These are phyloP conservation scores for Serranus cabrilla DNA, from an alignment of 2,797 vertebrate genomes.

Conservation along the genomic window DNA sequence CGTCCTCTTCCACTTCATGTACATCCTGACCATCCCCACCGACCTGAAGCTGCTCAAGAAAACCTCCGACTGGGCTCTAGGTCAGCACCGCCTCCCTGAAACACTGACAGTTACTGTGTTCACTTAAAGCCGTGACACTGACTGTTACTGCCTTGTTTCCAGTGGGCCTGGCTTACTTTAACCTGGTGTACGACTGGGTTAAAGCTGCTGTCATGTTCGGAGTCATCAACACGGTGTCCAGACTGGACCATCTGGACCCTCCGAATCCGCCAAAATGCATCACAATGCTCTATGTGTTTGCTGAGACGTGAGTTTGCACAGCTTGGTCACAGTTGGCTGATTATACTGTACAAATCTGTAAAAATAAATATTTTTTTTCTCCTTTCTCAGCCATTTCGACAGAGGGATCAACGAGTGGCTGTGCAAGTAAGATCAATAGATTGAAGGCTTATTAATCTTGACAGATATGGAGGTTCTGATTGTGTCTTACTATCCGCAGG, in stretches of 20 bases:
- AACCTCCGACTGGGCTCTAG: conserved; percentile 93
- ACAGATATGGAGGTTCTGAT: conserved; percentile 1
- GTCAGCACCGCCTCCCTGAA: conserved; percentile 68
- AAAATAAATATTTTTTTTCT: conserved; percentile 3
- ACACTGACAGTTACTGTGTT: background rate
- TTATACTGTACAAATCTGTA: background rate
- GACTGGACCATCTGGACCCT: conserved; percentile 94
- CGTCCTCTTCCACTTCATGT: conserved; percentile 95
- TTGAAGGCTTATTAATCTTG: background rate
- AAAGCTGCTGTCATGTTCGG: conserved; percentile 98
- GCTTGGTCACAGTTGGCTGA: background rate
- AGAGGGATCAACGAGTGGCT: conserved; percentile 98
- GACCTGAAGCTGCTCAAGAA: conserved; percentile 91
- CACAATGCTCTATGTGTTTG: conserved; percentile 95
- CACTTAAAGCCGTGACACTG: background rate
- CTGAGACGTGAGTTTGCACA: conserved; percentile 89
- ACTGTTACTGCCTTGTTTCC: conserved; percentile 21
- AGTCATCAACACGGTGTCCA: conserved; percentile 91
- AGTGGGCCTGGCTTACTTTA: conserved; percentile 96
- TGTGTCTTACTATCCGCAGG: conserved; percentile 73
- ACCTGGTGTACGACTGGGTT: conserved; percentile 97
- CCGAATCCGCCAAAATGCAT: conserved; percentile 97
- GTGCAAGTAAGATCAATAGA: conserved; percentile 89
- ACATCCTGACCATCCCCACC: conserved; percentile 93
- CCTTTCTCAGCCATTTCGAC: conserved; percentile 92